Percentiles rank a stretch among this genome's conserved stretches.
Evolutionary conservation across 2,797 vertebrate genomes (phyloP).

Genomic region (Schizothorax lantsangensis): DNA sequence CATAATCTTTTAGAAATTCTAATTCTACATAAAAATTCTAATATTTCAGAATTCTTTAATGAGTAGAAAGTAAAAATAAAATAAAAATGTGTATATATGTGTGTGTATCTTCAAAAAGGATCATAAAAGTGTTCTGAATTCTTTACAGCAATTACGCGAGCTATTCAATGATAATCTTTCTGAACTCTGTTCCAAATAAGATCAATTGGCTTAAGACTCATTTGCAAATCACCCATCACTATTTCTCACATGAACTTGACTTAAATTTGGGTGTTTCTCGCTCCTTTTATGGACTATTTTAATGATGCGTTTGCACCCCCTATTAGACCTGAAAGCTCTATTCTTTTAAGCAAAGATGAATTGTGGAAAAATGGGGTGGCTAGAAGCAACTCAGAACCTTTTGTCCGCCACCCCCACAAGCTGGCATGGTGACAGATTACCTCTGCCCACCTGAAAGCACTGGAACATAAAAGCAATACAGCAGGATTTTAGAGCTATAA

Average conservation of each 20-base stretch:
- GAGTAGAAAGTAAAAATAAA: neutral
- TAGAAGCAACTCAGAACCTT: slow-evolving; percentile 45
- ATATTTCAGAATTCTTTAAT: neutral
- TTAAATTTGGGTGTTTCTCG: neutral
- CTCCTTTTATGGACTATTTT: neutral
- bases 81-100: neutral
- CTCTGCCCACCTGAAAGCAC: slow-evolving; percentile 22
- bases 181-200: neutral
- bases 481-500: slow-evolving; percentile 24
- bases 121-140: neutral
- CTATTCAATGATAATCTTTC: neutral
- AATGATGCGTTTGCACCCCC: neutral
- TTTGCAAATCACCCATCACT: neutral
- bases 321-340: neutral
- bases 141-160: neutral
- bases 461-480: neutral
- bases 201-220: neutral
- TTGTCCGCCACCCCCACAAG: slow-evolving; percentile 23
- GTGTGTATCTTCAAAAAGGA: neutral
- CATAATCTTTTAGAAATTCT: neutral
- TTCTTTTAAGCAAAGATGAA: slow-evolving; percentile 25
- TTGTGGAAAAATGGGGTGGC: slow-evolving; percentile 39
- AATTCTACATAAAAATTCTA: neutral
- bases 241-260: neutral
- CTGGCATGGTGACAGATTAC: slow-evolving; percentile 58